Conservation (phyloP, 2,797 vertebrate genomes). For the Myotis planiceps region DNA sequence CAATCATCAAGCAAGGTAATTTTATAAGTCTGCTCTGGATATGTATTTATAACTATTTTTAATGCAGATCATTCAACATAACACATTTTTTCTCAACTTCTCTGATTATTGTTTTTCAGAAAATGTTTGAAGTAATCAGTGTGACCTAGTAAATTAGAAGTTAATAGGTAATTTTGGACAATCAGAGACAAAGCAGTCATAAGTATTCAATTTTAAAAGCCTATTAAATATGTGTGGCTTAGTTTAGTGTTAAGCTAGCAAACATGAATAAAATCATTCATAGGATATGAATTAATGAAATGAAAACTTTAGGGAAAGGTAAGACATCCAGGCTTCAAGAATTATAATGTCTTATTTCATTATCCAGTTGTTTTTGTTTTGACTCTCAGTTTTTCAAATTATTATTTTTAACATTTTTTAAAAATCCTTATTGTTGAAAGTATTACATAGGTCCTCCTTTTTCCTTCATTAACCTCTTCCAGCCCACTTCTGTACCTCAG, state of each 20-base stretch:
- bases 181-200: not conserved
- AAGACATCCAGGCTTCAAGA: not conserved
- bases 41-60: not conserved
- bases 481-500: too few species aligned
- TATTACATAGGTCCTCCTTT: too few species aligned
- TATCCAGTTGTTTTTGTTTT: slow-evolving; percentile 13
- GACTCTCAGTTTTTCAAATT: not conserved
- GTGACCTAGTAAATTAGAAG: not conserved
- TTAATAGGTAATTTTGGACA: not conserved
- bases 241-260: not conserved
- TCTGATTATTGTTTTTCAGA: not conserved
- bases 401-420: not conserved
- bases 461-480: too few species aligned
- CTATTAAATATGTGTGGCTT: not conserved
- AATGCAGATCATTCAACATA: not conserved
- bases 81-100: not conserved
- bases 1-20: slow-evolving; percentile 90
- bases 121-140: not conserved
- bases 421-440: too few species aligned
- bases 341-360: not conserved
- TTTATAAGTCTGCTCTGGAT: not conserved
- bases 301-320: slow-evolving; percentile 10
- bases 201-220: not conserved
- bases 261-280: not conserved
- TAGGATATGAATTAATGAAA: not conserved